These are phyloP conservation scores for Lutraria rhynchaena DNA, from an alignment of 1,140 invertebrate genomes.

Conservation along the genomic window DNA sequence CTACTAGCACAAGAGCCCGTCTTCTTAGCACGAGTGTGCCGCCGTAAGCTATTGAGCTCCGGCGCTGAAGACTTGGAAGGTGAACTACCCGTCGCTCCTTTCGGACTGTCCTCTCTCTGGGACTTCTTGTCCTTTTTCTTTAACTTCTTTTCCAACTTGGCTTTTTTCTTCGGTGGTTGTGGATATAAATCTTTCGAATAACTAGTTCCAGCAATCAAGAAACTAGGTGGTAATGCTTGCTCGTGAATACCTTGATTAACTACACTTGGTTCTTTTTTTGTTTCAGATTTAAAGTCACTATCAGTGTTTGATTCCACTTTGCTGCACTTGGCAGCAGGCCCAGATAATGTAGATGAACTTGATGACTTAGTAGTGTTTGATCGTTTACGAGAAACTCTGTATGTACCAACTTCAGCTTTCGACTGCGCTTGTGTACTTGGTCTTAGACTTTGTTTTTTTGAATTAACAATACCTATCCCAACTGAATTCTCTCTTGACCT, in stretches of 20 bases:
- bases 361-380: background rate
- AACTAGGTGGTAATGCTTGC: conserved; percentile 11
- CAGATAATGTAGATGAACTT: conserved; percentile 8
- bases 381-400: conserved; percentile 28
- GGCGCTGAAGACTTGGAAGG: conserved; percentile 52
- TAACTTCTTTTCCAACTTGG: conserved; percentile 11
- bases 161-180: conserved; percentile 30
- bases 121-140: conserved; percentile 45
- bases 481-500: background rate
- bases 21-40: conserved; percentile 82
- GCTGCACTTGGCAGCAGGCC: conserved; percentile 27
- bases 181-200: conserved; percentile 14
- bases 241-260: conserved; percentile 34
- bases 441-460: conserved; percentile 40
- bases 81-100: conserved; percentile 12
- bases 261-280: conserved; percentile 29
- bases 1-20: conserved; percentile 90
- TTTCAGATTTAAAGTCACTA: conserved; percentile 29
- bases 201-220: conserved; percentile 24
- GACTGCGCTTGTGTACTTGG: conserved; percentile 55
- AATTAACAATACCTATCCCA: background rate
- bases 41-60: conserved; percentile 75
- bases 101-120: conserved; percentile 12
- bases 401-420: conserved; percentile 39
- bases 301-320: conserved; percentile 47